These are phyloP conservation scores for Lagopus leucura DNA, from an alignment of 2,113 vertebrate genomes.

Conservation along the genomic window DNA sequence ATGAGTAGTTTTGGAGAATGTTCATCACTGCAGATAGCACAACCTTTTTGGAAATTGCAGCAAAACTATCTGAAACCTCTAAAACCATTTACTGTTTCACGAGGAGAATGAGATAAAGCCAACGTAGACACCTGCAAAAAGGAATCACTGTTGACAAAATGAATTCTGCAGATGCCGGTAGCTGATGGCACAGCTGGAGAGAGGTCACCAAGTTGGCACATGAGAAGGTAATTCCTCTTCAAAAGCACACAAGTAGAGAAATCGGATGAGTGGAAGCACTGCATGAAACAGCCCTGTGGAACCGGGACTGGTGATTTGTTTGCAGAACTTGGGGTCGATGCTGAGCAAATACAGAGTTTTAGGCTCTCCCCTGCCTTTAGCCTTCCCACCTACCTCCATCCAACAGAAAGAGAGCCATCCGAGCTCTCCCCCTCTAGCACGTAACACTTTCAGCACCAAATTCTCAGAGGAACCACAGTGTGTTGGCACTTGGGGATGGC, in stretches of 20 bases:
- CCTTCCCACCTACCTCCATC: neutral
- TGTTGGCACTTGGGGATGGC: slow-evolving; percentile 11
- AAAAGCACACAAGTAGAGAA: neutral
- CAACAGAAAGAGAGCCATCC: neutral
- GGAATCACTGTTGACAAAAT: neutral
- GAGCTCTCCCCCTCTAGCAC: neutral
- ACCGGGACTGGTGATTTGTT: neutral
- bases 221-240: slow-evolving; percentile 30
- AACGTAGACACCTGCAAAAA: slow-evolving; percentile 14
- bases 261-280: neutral
- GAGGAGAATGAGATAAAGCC: neutral
- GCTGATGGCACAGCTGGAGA: neutral
- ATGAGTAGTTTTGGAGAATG: neutral
- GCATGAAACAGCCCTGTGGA: slow-evolving; percentile 2
- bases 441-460: neutral
- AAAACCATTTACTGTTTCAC: neutral
- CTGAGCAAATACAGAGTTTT: neutral
- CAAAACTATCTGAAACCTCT: neutral
- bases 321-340: neutral
- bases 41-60: slow-evolving; percentile 30
- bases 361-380: slow-evolving; percentile 4
- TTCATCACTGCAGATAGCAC: slow-evolving; percentile 6
- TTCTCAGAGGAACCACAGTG: neutral
- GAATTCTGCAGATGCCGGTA: neutral
- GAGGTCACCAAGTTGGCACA: neutral